Base-by-base conservation (phyloP, 2,113 vertebrate species). In the Oreochromis niloticus region DNA sequence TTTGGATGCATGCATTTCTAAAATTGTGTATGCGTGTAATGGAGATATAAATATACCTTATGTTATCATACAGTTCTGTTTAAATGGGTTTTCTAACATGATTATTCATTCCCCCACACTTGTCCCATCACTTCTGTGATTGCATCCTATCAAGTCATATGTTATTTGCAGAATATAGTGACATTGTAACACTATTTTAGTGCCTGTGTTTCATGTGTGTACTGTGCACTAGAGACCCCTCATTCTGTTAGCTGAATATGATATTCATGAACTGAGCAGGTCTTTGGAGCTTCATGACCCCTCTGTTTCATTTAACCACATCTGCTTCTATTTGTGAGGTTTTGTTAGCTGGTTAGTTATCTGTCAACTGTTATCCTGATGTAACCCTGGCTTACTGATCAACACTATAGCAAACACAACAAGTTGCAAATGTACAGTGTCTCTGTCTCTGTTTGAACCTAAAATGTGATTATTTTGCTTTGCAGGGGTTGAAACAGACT, bases 401-500 rank as follows among this genome's bases (percentile, higher is more conserved):
- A 61, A 94, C 91, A 81, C 13, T 30, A 73, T 55, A 27, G 52
- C 85, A 93, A 90, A 89, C 71, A 87, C 75, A 30, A 30, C 24
- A 85, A 41, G 54, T 48, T 82, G 17, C 59, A 87, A 50, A 55
- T 81, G 81, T 48, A 78, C 57, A 78, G 54, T 27, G 78, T 81
- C 19, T 54, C 50, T 54, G 52, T 85, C 16, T 48, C 32, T 41
- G 6, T 48, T 59, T 88, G 36, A 52, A 17, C 19, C 16, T 71
- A 50, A 88, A 86, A 85, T 87, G n/a, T 73, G 30, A 66, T 89
- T 87, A 59, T 17, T 89, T 91, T 61, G 36, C 39, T 94, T 39
- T 90, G 36, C 92, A 99, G 98, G 96, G 89, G 24, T 85, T 88
- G 19, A 97, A 95, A 32, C 97, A 97, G 81, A 96, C 95, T 3